phyloP scores from a whole-genome alignment of 2,888 invertebrate species.

The Drosophila fungiperda region DNA sequence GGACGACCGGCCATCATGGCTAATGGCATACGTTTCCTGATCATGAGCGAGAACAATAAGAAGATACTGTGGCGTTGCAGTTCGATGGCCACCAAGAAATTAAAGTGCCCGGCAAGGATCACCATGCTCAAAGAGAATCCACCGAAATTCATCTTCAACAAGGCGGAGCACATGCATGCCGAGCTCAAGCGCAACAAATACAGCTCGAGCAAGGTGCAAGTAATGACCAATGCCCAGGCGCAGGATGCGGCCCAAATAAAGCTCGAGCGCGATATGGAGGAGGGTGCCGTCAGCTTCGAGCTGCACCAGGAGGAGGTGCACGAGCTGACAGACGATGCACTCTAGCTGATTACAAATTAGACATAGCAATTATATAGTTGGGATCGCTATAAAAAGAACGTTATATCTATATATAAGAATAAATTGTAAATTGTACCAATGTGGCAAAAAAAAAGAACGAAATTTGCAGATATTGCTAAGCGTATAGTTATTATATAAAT shows the following conservation, averaged over 20 bases:
- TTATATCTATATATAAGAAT: conserved; percentile 43
- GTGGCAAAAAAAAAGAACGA: conserved; percentile 1
- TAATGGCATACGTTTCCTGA: conserved; percentile 84
- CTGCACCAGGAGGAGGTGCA: conserved; percentile 67
- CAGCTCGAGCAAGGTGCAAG: conserved; percentile 78
- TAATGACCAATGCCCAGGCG: conserved; percentile 30
- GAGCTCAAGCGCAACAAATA: conserved; percentile 85
- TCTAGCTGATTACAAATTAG: conserved; percentile 29
- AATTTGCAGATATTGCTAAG: not conserved
- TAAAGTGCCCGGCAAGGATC: conserved; percentile 85
- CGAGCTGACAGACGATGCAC: conserved; percentile 54
- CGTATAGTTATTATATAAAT: not conserved
- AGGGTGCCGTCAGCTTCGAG: conserved; percentile 71
- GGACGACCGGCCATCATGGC: conserved; percentile 85
- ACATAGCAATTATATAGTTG: conserved; percentile 36
- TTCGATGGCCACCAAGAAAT: conserved; percentile 85
- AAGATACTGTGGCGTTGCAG: conserved; percentile 85
- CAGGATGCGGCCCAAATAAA: conserved; percentile 63
- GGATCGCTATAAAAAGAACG: conserved; percentile 20
- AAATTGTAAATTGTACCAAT: conserved; percentile 47
- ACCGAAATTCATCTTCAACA: conserved; percentile 85
- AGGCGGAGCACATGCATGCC: conserved; percentile 84
- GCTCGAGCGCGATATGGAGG: conserved; percentile 69
- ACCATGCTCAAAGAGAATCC: conserved; percentile 85
- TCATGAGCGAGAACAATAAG: conserved; percentile 85